Base-by-base conservation (phyloP, 2,797 vertebrate species). In the Acipenser ruthenus region DNA sequence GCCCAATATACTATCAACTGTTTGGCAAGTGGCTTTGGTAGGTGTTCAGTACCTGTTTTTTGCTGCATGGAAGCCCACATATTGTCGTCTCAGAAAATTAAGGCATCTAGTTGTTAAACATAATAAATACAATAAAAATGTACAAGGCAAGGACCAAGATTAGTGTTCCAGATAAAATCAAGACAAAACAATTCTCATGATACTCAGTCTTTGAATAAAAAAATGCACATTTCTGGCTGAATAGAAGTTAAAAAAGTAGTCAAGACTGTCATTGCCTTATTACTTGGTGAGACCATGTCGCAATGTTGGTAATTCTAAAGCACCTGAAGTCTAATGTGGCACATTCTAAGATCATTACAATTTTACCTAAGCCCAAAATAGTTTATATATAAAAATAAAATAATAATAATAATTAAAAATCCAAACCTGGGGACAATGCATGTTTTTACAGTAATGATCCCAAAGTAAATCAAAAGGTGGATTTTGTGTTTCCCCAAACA, bases 11-110 rank as follows among this genome's bases (percentile, higher is more conserved):
- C 1, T 37, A 37, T 59, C 49, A 72, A 72, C 63, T 74, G 80
- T 89, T 90, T 91, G 89, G 90, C 88, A 86, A 85, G 78, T 81
- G 81, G 83, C 88, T 88, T 85, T 86, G 87, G 87, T 89, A 83
- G 80, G 77, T 76, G 72, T 78, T 79, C 72, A 10, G 77, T 80
- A 76, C 77, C 76, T 75, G 75, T 79, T 68, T 64, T 59, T 77
- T 70, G 64, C 66, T 76, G 72, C 78, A 71, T 84, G 83, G 80
- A 91, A 90, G 86, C 80, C 69, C 70, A 84, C 78, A 82, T 83
- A 81, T 74, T 72, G 79, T 76, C 81, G 70, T 78, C 69, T 75
- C 67, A 80, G 76, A 63, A 74, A 84, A 77, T 83, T 86, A 90
- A 93, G 87, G 89, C 80, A 70, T 83, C 79, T 53, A 73, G 67